These are phyloP conservation scores for Glaucomys volans DNA, from an alignment of 2,113 vertebrate genomes.

Conservation along the genomic window DNA sequence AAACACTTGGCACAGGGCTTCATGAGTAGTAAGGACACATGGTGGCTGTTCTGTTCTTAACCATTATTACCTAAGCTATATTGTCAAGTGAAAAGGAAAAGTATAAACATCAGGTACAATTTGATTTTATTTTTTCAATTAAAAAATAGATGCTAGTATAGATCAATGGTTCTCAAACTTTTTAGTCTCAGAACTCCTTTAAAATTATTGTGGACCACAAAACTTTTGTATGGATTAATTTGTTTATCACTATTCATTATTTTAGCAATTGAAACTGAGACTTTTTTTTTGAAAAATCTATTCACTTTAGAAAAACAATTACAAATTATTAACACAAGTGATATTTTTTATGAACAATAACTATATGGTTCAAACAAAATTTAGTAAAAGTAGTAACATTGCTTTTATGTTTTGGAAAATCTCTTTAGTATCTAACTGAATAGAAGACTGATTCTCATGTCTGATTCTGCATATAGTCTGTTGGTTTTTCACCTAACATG, in stretches of 20 bases:
- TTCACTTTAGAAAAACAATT: constrained; percentile 3
- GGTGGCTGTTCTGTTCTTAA: neutral
- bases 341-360: neutral
- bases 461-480: neutral
- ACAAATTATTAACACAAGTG: neutral
- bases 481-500: neutral
- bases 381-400: neutral
- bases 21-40: neutral
- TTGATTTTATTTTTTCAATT: neutral
- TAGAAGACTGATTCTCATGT: neutral
- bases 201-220: neutral
- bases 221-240: neutral
- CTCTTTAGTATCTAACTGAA: neutral
- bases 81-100: constrained; percentile 17
- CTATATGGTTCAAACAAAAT: neutral
- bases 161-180: neutral
- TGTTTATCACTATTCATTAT: constrained; percentile 10
- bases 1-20: neutral
- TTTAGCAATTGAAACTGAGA: constrained; percentile 22
- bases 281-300: neutral
- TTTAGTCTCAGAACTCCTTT: neutral
- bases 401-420: neutral
- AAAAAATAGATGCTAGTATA: neutral
- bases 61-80: neutral
- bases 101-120: neutral